phyloP scores from a whole-genome alignment of 2,888 invertebrate species.

The Tenthredo mesomela region DNA sequence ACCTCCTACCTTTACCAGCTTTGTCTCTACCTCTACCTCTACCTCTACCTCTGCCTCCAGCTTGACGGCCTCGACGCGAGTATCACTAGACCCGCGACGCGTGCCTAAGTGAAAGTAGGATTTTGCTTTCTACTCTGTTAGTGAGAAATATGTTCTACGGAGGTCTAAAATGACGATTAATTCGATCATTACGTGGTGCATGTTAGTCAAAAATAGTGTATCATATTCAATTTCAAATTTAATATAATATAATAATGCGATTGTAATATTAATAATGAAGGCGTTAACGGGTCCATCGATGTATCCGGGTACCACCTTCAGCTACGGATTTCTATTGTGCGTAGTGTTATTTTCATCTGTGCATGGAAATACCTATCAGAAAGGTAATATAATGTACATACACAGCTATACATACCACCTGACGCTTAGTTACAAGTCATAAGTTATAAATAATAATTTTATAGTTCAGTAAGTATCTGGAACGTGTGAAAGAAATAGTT shows the following conservation, averaged over 20 bases:
- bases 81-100: slow-evolving; percentile 57
- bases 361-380: slow-evolving; percentile 61
- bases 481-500: not conserved
- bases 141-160: slow-evolving; percentile 62
- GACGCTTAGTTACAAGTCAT: too few relatives aligned
- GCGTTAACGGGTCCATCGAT: slow-evolving; percentile 54
- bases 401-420: not conserved
- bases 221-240: not conserved
- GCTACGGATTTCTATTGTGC: slow-evolving; percentile 58
- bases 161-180: slow-evolving; percentile 48
- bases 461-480: not conserved
- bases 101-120: slow-evolving; percentile 75
- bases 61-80: slow-evolving; percentile 70
- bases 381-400: slow-evolving; percentile 57
- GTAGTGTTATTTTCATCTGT: slow-evolving; percentile 59
- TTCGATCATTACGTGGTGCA: slow-evolving; percentile 30
- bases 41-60: slow-evolving; percentile 35
- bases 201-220: slow-evolving; percentile 15
- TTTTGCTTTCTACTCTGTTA: slow-evolving; percentile 76
- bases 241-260: slow-evolving; percentile 55
- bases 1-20: slow-evolving; percentile 33
- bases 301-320: slow-evolving; percentile 61
- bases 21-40: slow-evolving; percentile 31
- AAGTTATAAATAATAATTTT: not conserved
- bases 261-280: slow-evolving; percentile 55